Evolutionary conservation across 2,113 vertebrate species (phyloP).

Genomic region (Cottus gobio): DNA sequence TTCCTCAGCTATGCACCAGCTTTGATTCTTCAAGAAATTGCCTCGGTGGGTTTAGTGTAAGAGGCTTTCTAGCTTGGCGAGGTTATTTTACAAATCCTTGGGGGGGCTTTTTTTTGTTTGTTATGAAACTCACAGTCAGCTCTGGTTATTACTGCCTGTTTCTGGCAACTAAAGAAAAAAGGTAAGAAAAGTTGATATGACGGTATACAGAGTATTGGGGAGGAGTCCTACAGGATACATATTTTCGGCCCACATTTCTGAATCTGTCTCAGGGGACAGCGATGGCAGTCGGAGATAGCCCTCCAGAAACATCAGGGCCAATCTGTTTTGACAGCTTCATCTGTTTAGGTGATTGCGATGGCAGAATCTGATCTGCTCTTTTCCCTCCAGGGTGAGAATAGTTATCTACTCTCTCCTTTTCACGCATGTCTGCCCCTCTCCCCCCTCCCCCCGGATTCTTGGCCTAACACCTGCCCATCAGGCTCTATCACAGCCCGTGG

Average conservation of each 20-base stretch:
- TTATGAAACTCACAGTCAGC: slow-evolving; percentile 39
- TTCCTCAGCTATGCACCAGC: slow-evolving; percentile 30
- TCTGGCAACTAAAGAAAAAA: not conserved
- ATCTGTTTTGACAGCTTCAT: slow-evolving; percentile 78
- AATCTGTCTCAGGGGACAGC: slow-evolving; percentile 56
- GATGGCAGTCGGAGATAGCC: slow-evolving; percentile 58
- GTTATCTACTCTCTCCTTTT: slow-evolving; percentile 75
- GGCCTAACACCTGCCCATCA: slow-evolving; percentile 56
- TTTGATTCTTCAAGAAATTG: slow-evolving; percentile 31
- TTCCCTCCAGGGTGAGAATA: slow-evolving; percentile 70
- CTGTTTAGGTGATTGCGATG: slow-evolving; percentile 62
- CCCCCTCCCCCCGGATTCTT: not conserved
- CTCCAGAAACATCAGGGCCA: slow-evolving; percentile 59
- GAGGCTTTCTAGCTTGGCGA: slow-evolving; percentile 29
- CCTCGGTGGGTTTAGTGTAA: slow-evolving; percentile 41
- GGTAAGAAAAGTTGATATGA: not conserved
- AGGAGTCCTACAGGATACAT: slow-evolving; percentile 15
- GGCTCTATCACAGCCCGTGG: slow-evolving; percentile 28
- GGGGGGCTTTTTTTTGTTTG: slow-evolving; percentile 29
- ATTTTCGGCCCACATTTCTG: slow-evolving; percentile 32
- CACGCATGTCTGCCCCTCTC: slow-evolving; percentile 77
- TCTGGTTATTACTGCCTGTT: slow-evolving; percentile 40
- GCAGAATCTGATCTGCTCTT: slow-evolving; percentile 74
- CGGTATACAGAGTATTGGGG: not conserved
- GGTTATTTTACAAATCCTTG: slow-evolving; percentile 55